Evolutionary conservation across 1,140 invertebrate genomes (phyloP), one percentile per base, ranked within the genome.

Genomic region (Akabosia matsudoensis): DNA sequence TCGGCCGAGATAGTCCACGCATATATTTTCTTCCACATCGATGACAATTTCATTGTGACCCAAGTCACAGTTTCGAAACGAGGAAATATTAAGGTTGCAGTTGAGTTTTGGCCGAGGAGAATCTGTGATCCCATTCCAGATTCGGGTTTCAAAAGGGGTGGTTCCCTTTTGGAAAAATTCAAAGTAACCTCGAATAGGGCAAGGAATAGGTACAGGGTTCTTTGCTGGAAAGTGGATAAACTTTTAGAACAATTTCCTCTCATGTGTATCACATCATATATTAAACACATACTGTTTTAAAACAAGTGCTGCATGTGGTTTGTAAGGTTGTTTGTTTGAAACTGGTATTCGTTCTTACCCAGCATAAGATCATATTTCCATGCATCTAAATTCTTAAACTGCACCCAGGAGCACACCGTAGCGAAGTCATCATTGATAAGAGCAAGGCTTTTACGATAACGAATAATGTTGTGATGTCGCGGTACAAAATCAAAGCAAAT

Each of bases 401-500:
- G 93, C 10, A 94, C 92, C 93, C 94, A 97, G 0, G 95, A 96
- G 81, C 95, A 97, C 0, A 96, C 95, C 4, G 94, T 97, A 13
- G 78, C 77, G 56, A 79, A 81, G 83, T 95, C 90, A 79, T 94
- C 92, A 83, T 91, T 92, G 70, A 96, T 96, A 78, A 96, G 92
- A 28, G 94, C 93, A 73, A 95, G 84, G 76, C 96, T 95, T 85
- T 92, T 93, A 79, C 97, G 89, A 84, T 94, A 98, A 82, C 94
- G 88, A 77, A 98, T 97, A 79, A 99, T 89, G 84, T 97, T 98
- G 82, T 98, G 96, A 88, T 98, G 96, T 77, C 94, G 89, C 0
- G 95, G 93, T 14, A 98, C 90, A 84, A 99, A 97, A 84, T 98
- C 95, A 82, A 97, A 97, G 83, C 97, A 98, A 10, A 98, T 90